These are phyloP conservation scores for Drosophila falleni DNA, from an alignment of 2,888 invertebrate genomes.

Conservation along the genomic window DNA sequence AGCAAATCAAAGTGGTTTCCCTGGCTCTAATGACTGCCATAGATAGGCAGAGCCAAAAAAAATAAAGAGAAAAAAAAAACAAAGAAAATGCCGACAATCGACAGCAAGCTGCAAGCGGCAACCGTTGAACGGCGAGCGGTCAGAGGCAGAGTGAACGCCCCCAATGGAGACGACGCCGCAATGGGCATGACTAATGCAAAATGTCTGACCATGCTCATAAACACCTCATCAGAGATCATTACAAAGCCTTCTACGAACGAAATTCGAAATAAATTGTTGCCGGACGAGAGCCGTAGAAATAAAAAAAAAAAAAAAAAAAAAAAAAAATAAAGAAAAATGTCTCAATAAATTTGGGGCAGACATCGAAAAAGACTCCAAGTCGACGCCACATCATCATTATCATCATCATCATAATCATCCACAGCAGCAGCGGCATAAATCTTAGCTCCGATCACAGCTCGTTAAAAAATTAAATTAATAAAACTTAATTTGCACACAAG, in stretches of 20 bases:
- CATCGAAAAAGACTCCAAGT: constrained; percentile 31
- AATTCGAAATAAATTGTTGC: constrained; percentile 63
- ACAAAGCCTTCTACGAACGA: constrained; percentile 71
- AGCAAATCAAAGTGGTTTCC: constrained; percentile 52
- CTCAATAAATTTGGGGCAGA: constrained; percentile 65
- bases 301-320: constrained; percentile 40
- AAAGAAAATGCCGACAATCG: constrained; percentile 46
- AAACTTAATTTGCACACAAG: constrained; percentile 73
- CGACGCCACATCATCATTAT: constrained; percentile 28
- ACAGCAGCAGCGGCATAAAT: constrained; percentile 53
- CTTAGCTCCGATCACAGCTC: constrained; percentile 68
- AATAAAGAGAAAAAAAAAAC: constrained; percentile 19
- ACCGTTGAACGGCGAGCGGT: not conserved
- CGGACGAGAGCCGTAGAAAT: constrained; percentile 34
- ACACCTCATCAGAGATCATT: constrained; percentile 79
- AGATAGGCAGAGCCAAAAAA: constrained; percentile 51
- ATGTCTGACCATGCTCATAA: constrained; percentile 69
- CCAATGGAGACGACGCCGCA: constrained; percentile 62
- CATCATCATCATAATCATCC: not conserved
- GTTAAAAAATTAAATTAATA: constrained; percentile 80
- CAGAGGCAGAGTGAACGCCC: constrained; percentile 60
- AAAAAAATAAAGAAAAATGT: constrained; percentile 57
- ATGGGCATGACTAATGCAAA: constrained; percentile 77
- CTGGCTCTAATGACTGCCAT: constrained; percentile 69
- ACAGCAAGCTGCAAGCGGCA: constrained; percentile 10